A percentile compares a stretch with the other conserved stretches of the same genome.
Evolutionary conservation across 30 jellyfish, hydroid and myxozoan genomes (phyloP).

Genomic region (Pelagia noctiluca): DNA sequence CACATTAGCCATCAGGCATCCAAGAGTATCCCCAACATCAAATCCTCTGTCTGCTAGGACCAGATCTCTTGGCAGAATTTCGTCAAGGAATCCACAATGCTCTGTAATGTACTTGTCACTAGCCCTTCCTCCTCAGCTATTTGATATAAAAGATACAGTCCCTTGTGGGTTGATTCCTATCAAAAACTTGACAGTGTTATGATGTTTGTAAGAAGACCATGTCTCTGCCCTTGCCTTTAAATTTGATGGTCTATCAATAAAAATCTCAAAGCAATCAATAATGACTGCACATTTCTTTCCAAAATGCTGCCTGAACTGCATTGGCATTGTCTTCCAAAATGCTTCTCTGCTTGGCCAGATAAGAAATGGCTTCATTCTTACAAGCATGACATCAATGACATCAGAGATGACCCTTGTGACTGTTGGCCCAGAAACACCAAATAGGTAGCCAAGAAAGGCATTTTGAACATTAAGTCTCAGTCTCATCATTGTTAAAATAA

Average conservation of each 20-base stretch:
- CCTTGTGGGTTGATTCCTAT: constrained; percentile 25
- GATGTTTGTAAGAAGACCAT: constrained; percentile 26
- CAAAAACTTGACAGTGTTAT: constrained; percentile 11
- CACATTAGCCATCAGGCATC: constrained; percentile 16
- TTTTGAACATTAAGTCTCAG: neutral
- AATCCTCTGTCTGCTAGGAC: constrained; percentile 23
- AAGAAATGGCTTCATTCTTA: constrained; percentile 20
- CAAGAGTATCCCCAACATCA: constrained; percentile 11
- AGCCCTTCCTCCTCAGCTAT: constrained; percentile 5
- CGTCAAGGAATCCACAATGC: constrained; percentile 12
- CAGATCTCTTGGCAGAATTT: constrained; percentile 26
- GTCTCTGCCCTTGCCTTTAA: constrained; percentile 29
- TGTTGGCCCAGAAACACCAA: neutral
- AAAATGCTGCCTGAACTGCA: constrained; percentile 11
- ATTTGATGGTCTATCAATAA: constrained; percentile 39
- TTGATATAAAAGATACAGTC: neutral
- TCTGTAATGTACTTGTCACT: constrained; percentile 13
- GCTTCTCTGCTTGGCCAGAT: constrained; percentile 18
- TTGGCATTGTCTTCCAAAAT: constrained; percentile 5
- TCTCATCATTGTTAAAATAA: neutral
- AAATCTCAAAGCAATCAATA: constrained; percentile 34
- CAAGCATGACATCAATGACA: neutral
- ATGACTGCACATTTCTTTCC: constrained; percentile 11
- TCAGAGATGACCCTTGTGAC: neutral
- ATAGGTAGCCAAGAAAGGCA: constrained; percentile 1